Evolutionary conservation across 1,140 invertebrate genomes (phyloP).

Genomic region (Archivesica marissinica): DNA sequence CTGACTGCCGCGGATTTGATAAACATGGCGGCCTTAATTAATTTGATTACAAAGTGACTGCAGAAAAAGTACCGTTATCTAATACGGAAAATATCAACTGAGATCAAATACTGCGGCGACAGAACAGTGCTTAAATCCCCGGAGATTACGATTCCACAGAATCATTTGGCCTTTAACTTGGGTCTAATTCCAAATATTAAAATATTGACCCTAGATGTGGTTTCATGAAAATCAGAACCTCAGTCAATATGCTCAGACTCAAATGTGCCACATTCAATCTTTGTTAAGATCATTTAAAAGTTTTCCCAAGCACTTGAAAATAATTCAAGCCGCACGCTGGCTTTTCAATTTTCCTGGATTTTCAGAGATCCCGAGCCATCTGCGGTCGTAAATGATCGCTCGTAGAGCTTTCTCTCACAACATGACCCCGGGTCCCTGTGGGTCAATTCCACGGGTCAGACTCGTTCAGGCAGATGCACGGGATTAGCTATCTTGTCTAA

Average conservation of each 20-base stretch:
- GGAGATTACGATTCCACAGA: constrained; percentile 20
- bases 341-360: constrained; percentile 47
- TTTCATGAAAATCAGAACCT: constrained; percentile 10
- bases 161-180: constrained; percentile 14
- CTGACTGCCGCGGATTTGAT: constrained; percentile 38
- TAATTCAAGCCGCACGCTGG: constrained; percentile 49
- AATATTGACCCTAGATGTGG: constrained; percentile 53
- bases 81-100: constrained; percentile 2
- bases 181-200: constrained; percentile 27
- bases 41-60: constrained; percentile 37
- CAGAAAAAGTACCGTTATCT: constrained; percentile 54
- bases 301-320: constrained; percentile 55
- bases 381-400: constrained; percentile 18
- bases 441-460: constrained; percentile 33
- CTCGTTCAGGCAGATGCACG: constrained; percentile 36
- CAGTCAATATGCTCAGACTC: constrained; percentile 56
- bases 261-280: constrained; percentile 46
- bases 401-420: background rate
- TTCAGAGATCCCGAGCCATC: constrained; percentile 11
- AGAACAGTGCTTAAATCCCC: constrained; percentile 33
- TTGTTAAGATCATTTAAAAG: constrained; percentile 26
- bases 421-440: constrained; percentile 35
- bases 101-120: constrained; percentile 38
- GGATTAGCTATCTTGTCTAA: constrained; percentile 47
- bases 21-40: constrained; percentile 43